A percentile compares a stretch with the other conserved stretches of the same genome.
These are phyloP conservation scores for Cottoperca gobio DNA, from an alignment of 2,797 vertebrate species.

Conservation along the genomic window DNA sequence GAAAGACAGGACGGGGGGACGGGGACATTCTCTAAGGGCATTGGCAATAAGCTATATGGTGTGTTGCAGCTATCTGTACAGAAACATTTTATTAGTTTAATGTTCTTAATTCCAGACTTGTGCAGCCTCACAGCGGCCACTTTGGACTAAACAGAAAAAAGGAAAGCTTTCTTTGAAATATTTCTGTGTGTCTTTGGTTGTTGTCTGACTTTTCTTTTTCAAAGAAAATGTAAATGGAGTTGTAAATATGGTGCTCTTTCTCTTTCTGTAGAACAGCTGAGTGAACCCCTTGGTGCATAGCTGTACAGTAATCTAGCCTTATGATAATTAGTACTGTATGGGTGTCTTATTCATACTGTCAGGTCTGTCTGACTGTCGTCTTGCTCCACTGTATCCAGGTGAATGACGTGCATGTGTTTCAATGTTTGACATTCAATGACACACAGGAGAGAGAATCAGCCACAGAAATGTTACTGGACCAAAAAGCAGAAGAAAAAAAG, in stretches of 20 bases:
- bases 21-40: conserved; percentile 88
- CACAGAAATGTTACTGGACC: conserved; percentile 91
- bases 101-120: conserved; percentile 75
- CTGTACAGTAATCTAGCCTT: conserved; percentile 93
- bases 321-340: conserved; percentile 85
- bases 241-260: conserved; percentile 91
- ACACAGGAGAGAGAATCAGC: conserved; percentile 79
- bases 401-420: conserved; percentile 95
- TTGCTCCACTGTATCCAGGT: conserved; percentile 86
- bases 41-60: conserved; percentile 94
- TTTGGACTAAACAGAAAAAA: conserved; percentile 75
- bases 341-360: conserved; percentile 83
- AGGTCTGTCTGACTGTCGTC: conserved; percentile 87
- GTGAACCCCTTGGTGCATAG: conserved; percentile 91
- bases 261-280: conserved; percentile 86
- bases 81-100: conserved; percentile 71
- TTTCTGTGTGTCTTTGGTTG: conserved; percentile 55
- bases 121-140: conserved; percentile 86
- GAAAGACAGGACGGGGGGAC: conserved; percentile 2
- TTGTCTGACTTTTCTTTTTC: conserved; percentile 56
- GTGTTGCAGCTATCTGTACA: conserved; percentile 94
- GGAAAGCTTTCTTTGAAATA: conserved; percentile 58
- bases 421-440: conserved; percentile 83
- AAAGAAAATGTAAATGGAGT: conserved; percentile 87
- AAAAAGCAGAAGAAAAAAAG: conserved; percentile 76